phyloP scores from a whole-genome alignment of 2,888 invertebrate species.

The Erpobdella octoculata region DNA sequence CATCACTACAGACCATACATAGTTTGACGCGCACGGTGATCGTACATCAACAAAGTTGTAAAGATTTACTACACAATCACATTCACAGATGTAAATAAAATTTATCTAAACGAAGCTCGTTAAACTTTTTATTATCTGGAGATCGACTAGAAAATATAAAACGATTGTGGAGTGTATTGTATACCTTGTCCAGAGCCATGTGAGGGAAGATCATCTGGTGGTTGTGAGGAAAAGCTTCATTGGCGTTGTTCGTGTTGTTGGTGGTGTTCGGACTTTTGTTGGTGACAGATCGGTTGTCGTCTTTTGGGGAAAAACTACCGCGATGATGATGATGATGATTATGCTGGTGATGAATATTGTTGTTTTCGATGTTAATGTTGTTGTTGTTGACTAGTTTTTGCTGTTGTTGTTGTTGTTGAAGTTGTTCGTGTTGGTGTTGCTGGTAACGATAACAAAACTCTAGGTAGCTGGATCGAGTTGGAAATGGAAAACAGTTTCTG shows the following conservation, averaged over 20 bases:
- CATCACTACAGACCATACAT: too few relatives aligned
- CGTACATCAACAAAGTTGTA: too few relatives aligned
- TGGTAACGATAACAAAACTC: slow-evolving; percentile 14
- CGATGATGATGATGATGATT: not conserved
- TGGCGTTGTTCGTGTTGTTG: not conserved
- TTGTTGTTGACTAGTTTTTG: too few relatives aligned
- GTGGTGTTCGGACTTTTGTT: not conserved
- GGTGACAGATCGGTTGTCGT: not conserved
- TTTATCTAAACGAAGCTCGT: too few relatives aligned
- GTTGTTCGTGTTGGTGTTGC: slow-evolving; percentile 18
- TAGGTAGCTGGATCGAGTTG: slow-evolving; percentile 6
- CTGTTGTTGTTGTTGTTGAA: not conserved
- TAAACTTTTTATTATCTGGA: too few relatives aligned
- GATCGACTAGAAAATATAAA: not conserved
- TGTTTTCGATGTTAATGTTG: not conserved
- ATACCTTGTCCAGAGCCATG: slow-evolving; percentile 16
- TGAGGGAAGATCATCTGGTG: not conserved
- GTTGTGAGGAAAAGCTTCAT: not conserved
- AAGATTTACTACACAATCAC: too few relatives aligned
- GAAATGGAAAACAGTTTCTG: not conserved
- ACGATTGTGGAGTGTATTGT: too few relatives aligned
- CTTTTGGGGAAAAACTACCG: not conserved
- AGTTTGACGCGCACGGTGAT: too few relatives aligned
- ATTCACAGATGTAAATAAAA: too few relatives aligned
- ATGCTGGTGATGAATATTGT: not conserved